Percentiles rank a stretch among this genome's conserved stretches.
phyloP scores from a whole-genome alignment of 2,113 vertebrate genomes.

The Cottus gobio region DNA sequence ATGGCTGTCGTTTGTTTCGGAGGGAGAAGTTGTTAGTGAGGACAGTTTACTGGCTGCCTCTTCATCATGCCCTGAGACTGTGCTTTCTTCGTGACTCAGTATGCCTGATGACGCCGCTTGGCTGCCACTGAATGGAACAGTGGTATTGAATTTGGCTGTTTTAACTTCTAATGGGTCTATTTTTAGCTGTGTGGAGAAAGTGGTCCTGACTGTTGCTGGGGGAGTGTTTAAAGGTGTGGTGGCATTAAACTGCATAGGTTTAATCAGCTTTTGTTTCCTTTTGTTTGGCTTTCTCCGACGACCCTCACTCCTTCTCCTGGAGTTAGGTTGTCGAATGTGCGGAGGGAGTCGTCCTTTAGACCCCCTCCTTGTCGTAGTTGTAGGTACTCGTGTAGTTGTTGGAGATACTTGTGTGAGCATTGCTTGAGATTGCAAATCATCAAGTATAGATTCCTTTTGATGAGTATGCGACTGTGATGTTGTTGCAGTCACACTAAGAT shows the following conservation, averaged over 20 bases:
- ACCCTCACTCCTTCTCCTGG: conserved; percentile 79
- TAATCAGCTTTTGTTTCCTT: conserved; percentile 64
- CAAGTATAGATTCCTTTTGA: conserved; percentile 5
- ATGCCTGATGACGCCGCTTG: conserved; percentile 65
- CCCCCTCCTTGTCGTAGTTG: not conserved
- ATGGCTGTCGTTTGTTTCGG: conserved; percentile 23
- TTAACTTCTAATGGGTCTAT: conserved; percentile 47
- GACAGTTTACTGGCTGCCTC: conserved; percentile 27
- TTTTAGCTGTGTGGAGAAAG: conserved; percentile 44
- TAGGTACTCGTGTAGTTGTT: conserved; percentile 10
- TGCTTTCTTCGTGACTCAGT: conserved; percentile 65
- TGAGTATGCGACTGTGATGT: not conserved
- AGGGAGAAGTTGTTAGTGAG: conserved; percentile 29
- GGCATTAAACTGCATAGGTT: conserved; percentile 29
- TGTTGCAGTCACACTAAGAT: conserved; percentile 28
- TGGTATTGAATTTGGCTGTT: conserved; percentile 44
- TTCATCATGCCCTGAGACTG: conserved; percentile 41
- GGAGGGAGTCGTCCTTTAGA: not conserved
- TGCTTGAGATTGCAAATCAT: conserved; percentile 28
- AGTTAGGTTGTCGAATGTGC: conserved; percentile 11
- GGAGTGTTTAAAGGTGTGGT: conserved; percentile 28
- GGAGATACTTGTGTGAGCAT: conserved; percentile 42
- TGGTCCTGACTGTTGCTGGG: conserved; percentile 29
- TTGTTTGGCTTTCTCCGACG: conserved; percentile 82
- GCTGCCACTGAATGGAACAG: conserved; percentile 61